Conservation (phyloP, 2,888 invertebrate species). For the Eucriotettix oculatus region DNA sequence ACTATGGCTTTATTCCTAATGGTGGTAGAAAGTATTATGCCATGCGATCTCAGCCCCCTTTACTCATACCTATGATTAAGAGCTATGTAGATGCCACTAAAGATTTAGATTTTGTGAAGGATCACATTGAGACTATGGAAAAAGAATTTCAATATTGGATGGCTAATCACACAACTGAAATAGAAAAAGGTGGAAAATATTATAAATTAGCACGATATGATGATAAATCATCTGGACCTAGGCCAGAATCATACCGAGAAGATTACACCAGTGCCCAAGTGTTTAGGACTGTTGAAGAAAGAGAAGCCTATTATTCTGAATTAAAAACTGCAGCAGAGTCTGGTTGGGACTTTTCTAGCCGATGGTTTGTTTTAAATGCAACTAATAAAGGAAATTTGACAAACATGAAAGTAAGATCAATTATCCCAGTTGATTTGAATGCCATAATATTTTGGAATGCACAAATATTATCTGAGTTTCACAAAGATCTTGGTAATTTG, state of each 20-base stretch:
- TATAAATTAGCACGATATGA: slow-evolving; percentile 55
- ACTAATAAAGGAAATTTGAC: slow-evolving; percentile 51
- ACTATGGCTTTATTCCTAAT: slow-evolving; percentile 58
- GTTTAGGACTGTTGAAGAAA: slow-evolving; percentile 23
- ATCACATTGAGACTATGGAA: slow-evolving; percentile 48
- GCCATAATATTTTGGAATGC: slow-evolving; percentile 74
- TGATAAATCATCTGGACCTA: slow-evolving; percentile 59
- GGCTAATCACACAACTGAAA: slow-evolving; percentile 46
- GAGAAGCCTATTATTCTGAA: slow-evolving; percentile 50
- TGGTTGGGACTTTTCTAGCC: slow-evolving; percentile 89
- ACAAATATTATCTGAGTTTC: slow-evolving; percentile 50
- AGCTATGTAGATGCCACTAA: slow-evolving; percentile 46
- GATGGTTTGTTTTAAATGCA: slow-evolving; percentile 63
- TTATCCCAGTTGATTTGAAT: slow-evolving; percentile 75
- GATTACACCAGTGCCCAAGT: slow-evolving; percentile 36
- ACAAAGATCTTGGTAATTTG: slow-evolving; percentile 46
- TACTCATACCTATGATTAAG: slow-evolving; percentile 52
- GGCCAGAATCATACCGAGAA: slow-evolving; percentile 79
- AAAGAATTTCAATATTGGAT: slow-evolving; percentile 75
- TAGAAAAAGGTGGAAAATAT: slow-evolving; percentile 41
- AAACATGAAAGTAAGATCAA: slow-evolving; percentile 42
- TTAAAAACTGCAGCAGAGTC: slow-evolving; percentile 84
- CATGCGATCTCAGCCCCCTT: slow-evolving; percentile 52
- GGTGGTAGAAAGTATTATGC: slow-evolving; percentile 67
- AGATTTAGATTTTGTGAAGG: slow-evolving; percentile 43